Conservation (phyloP, 2,888 invertebrate species). For the Scelioninae gen. 1 region DNA sequence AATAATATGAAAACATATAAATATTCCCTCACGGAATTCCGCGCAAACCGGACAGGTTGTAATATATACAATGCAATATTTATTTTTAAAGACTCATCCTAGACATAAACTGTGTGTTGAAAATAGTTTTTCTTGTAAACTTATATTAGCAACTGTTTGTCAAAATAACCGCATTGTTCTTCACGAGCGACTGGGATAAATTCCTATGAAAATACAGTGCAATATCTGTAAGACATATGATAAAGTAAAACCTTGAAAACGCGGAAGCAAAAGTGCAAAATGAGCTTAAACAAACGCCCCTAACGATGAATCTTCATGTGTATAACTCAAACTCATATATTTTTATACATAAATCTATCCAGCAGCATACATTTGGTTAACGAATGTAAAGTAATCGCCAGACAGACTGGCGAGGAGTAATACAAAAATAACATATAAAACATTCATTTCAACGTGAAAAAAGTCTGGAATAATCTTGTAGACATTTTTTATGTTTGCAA, state of each 20-base stretch:
- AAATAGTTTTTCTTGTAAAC: no score
- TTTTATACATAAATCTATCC: slow-evolving; percentile 30
- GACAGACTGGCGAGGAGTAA: slow-evolving; percentile 23
- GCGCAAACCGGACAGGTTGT: no score
- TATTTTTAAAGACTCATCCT: no score
- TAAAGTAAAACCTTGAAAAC: slow-evolving; percentile 12
- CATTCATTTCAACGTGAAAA: slow-evolving; percentile 8
- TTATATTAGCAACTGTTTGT: no score
- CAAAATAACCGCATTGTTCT: no score
- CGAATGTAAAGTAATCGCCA: slow-evolving; percentile 31
- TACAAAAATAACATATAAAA: slow-evolving; percentile 29
- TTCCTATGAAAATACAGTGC: no score
- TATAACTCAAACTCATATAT: slow-evolving; percentile 40
- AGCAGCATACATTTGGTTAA: slow-evolving; percentile 27
- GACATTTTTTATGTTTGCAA: no score
- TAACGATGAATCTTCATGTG: slow-evolving; percentile 52
- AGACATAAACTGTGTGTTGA: no score
- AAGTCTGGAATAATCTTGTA: neutral
- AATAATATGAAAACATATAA: no score
- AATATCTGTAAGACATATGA: neutral
- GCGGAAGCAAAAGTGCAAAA: slow-evolving; percentile 48
- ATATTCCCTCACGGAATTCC: no score
- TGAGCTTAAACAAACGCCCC: slow-evolving; percentile 30
- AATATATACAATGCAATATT: no score
- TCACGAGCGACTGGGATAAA: no score